Evolutionary conservation across 2,888 invertebrate species (phyloP).

Genomic region (Hemistola chrysoprasaria): DNA sequence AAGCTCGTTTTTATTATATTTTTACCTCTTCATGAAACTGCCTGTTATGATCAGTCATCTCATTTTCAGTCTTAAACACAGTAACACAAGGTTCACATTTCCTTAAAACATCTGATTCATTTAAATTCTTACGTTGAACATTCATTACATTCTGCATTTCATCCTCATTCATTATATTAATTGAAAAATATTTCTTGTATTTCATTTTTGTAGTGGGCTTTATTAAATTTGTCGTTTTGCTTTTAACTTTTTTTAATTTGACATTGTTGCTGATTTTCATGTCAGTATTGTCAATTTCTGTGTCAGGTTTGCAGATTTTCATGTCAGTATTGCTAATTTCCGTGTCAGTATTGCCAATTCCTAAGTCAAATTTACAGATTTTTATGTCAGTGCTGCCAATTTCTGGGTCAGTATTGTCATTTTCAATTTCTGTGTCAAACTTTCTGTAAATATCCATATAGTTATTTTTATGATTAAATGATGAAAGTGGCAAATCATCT

Average conservation of each 20-base stretch:
- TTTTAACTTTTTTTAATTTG: conserved; percentile 23
- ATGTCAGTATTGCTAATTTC: neutral
- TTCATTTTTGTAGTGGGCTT: conserved; percentile 4
- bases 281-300: no score
- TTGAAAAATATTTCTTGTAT: conserved; percentile 32
- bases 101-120: conserved; percentile 29
- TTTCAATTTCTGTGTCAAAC: neutral
- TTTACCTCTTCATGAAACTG: conserved; percentile 45
- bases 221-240: no score
- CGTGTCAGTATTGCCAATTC: neutral
- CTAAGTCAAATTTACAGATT: no score
- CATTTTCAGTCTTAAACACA: conserved; percentile 34
- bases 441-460: conserved; percentile 1
- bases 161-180: conserved; percentile 28
- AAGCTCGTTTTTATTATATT: neutral
- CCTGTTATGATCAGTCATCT: conserved; percentile 40
- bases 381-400: no score
- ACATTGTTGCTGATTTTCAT: conserved; percentile 10
- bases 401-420: no score
- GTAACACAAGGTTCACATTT: conserved; percentile 54
- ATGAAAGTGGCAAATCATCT: conserved; percentile 49
- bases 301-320: neutral
- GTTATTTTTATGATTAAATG: conserved; percentile 30
- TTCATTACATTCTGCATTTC: conserved; percentile 29
- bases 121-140: conserved; percentile 24